A percentile compares a stretch with the other conserved stretches of the same genome.
phyloP scores from a whole-genome alignment of 2,888 invertebrate species.

The Lapara coniferarum region DNA sequence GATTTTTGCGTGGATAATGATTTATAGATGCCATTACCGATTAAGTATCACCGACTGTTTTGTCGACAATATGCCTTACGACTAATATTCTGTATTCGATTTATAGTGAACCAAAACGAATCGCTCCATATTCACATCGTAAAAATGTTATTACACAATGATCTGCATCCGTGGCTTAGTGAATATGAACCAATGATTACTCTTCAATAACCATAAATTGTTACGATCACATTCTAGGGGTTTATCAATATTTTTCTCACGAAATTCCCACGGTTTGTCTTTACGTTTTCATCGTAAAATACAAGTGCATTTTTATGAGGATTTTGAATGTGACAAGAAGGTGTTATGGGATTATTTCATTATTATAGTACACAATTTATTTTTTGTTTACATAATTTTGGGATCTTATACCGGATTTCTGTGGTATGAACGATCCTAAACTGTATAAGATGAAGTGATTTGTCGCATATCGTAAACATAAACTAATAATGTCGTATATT shows the following conservation, averaged over 20 bases:
- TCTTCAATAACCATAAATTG: slow-evolving; percentile 21
- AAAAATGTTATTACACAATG: slow-evolving; percentile 3
- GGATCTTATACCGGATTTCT: no score
- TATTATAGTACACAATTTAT: background rate
- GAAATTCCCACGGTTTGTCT: slow-evolving; percentile 11
- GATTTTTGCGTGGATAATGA: background rate
- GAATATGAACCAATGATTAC: background rate
- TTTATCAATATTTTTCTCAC: slow-evolving; percentile 10
- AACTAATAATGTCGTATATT: no score
- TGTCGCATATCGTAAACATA: no score
- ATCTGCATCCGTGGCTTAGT: background rate
- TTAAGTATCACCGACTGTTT: background rate
- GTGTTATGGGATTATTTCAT: background rate
- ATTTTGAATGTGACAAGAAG: background rate
- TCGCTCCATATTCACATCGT: slow-evolving; percentile 2
- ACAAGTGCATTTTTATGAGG: slow-evolving; percentile 3
- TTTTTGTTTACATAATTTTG: background rate
- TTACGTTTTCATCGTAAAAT: slow-evolving; percentile 1
- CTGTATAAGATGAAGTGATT: no score
- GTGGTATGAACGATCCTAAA: no score
- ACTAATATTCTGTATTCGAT: background rate
- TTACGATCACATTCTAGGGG: slow-evolving; percentile 8
- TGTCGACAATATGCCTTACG: background rate
- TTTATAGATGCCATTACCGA: background rate
- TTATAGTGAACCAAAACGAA: background rate